Evolutionary conservation across 92 coral and sea anemone genomes (phyloP).

Genomic region (Muricea muricata): DNA sequence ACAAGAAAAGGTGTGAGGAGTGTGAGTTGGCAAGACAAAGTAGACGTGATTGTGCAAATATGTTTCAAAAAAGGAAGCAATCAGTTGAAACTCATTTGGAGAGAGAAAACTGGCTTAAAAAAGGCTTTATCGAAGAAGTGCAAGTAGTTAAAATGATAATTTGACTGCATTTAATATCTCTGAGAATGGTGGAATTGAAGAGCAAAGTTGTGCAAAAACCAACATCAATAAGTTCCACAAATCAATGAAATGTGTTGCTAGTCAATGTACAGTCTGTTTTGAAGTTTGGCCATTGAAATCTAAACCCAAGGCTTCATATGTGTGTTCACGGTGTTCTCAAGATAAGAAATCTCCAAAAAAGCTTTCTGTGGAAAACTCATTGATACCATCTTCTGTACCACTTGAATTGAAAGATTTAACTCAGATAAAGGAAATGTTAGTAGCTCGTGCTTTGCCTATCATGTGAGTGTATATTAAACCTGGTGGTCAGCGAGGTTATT

Average conservation of each 20-base stretch:
- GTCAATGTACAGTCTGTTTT: constrained; percentile 46
- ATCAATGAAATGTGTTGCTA: constrained; percentile 29
- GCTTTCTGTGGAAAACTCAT: constrained; percentile 37
- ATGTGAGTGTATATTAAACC: neutral
- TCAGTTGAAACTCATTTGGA: neutral
- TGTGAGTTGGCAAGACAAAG: no score
- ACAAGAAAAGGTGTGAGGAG: no score
- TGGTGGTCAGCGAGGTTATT: no score
- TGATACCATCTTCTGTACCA: constrained; percentile 71
- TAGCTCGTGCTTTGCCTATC: constrained; percentile 30
- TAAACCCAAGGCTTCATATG: no score
- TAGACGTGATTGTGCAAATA: neutral
- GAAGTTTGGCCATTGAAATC: constrained; percentile 28
- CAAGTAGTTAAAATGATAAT: neutral
- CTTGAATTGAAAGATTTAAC: no score
- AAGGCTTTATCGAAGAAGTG: neutral
- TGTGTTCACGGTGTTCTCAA: no score
- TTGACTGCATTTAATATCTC: no score
- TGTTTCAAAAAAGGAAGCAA: neutral
- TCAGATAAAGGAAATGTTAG: constrained; percentile 51
- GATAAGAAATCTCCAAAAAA: constrained; percentile 53
- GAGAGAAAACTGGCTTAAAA: neutral
- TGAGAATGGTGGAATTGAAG: no score
- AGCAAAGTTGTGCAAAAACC: no score
- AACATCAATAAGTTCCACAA: no score